Evolutionary conservation across 2,888 invertebrate species (phyloP).

Genomic region (Himalopsyche tibetana): DNA sequence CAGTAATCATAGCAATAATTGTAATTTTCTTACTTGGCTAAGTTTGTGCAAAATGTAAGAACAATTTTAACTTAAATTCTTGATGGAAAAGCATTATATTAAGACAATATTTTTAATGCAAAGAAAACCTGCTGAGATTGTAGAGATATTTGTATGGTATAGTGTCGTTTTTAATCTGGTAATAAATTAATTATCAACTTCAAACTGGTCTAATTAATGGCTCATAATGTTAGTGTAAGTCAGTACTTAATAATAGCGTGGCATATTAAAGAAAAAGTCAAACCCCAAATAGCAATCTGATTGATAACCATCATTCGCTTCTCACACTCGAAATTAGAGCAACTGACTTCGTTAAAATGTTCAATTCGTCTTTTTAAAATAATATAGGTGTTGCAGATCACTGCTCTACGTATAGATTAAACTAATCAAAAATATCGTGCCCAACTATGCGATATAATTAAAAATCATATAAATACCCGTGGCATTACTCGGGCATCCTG

Average conservation of each 20-base stretch:
- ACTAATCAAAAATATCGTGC: slow-evolving; percentile 26
- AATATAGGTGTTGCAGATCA: background rate
- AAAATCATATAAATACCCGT: slow-evolving; percentile 19
- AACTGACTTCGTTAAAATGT: background rate
- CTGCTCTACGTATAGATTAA: background rate
- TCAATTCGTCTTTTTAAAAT: background rate
- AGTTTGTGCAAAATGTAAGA: no score
- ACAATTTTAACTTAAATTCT: no score
- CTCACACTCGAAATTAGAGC: background rate
- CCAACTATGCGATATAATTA: slow-evolving; percentile 43
- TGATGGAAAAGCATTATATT: no score
- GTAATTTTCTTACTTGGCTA: no score
- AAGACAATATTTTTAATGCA: no score
- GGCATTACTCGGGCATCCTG: slow-evolving; percentile 32
- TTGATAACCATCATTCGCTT: slow-evolving; percentile 3
- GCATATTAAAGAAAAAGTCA: background rate
- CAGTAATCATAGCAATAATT: no score
- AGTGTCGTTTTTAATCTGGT: no score
- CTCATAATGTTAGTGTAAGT: no score
- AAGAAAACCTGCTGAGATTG: no score
- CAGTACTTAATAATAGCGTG: background rate
- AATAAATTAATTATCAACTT: no score
- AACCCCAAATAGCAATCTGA: background rate
- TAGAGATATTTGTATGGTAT: no score
- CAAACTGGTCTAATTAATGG: no score